Evolutionary conservation across 2,113 vertebrate genomes (phyloP).

Genomic region (Malurus elegans): DNA sequence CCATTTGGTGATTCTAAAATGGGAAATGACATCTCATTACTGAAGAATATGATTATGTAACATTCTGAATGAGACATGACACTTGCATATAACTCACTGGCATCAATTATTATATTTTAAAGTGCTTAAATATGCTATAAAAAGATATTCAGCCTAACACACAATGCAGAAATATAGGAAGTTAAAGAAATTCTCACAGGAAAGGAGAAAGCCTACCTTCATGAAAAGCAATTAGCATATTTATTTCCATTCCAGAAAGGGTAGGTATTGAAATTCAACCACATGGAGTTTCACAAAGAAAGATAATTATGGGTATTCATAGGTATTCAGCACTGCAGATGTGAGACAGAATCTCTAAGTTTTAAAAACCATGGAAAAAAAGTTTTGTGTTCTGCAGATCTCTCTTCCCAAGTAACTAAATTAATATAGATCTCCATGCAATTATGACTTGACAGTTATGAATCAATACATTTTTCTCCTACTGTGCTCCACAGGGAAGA

Average conservation of each 20-base stretch:
- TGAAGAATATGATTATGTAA: background rate
- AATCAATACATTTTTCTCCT: background rate
- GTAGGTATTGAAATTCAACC: slow-evolving; percentile 22
- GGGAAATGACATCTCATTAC: slow-evolving; percentile 5
- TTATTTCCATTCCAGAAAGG: slow-evolving; percentile 49
- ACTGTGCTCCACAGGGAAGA: background rate
- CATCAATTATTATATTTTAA: slow-evolving; percentile 24
- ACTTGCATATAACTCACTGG: background rate
- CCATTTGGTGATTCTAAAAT: background rate
- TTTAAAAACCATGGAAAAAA: background rate
- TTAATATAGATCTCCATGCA: background rate
- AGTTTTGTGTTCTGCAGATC: background rate
- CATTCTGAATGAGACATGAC: background rate
- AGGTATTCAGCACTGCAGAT: background rate
- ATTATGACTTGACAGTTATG: background rate
- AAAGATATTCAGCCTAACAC: slow-evolving; percentile 6
- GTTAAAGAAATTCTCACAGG: slow-evolving; percentile 43
- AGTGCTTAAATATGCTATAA: background rate
- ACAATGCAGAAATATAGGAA: slow-evolving; percentile 9
- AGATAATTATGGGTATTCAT: background rate
- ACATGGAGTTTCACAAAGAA: background rate
- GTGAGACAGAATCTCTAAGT: background rate
- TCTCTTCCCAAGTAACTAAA: background rate
- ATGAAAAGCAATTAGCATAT: slow-evolving; percentile 45
- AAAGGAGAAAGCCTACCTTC: slow-evolving; percentile 35